These are phyloP conservation scores for Adrianichthys oophorus DNA, from an alignment of 2,797 vertebrate species.

Conservation along the genomic window DNA sequence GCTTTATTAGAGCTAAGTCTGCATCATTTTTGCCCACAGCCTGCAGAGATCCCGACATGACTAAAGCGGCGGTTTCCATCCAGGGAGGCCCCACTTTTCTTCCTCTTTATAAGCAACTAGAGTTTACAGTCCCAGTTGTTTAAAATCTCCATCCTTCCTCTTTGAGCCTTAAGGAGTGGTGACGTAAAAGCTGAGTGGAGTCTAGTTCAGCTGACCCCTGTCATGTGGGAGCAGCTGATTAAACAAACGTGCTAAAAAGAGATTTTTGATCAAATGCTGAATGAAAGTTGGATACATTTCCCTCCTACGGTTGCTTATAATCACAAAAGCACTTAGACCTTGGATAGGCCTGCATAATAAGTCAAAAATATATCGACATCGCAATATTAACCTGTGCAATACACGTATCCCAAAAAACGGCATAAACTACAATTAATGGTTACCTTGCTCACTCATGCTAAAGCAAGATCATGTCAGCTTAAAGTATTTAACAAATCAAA, in stretches of 20 bases:
- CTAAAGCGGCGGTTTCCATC: slow-evolving; percentile 16
- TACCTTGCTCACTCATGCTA: no score
- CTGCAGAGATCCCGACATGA: slow-evolving; percentile 13
- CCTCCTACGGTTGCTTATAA: no score
- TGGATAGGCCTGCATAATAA: no score
- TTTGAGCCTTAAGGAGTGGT: slow-evolving; percentile 16
- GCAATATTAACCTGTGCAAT: no score
- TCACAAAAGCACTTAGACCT: no score
- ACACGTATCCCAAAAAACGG: no score
- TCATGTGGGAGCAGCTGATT: not conserved
- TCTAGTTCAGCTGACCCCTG: slow-evolving; percentile 1
- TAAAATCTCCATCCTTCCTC: slow-evolving; percentile 14
- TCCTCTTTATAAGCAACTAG: not conserved
- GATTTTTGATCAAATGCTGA: not conserved
- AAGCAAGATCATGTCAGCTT: no score
- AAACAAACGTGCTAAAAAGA: not conserved
- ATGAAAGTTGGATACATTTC: no score
- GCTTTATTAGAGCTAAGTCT: slow-evolving; percentile 12
- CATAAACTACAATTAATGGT: no score
- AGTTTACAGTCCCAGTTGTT: slow-evolving; percentile 14
- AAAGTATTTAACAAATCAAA: no score
- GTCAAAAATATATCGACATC: no score
- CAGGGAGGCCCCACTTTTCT: slow-evolving; percentile 16
- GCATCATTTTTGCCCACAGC: slow-evolving; percentile 7
- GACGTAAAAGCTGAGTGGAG: slow-evolving; percentile 14